These are phyloP conservation scores for Linyphia triangularis DNA, from an alignment of 2,888 invertebrate species.

Conservation along the genomic window DNA sequence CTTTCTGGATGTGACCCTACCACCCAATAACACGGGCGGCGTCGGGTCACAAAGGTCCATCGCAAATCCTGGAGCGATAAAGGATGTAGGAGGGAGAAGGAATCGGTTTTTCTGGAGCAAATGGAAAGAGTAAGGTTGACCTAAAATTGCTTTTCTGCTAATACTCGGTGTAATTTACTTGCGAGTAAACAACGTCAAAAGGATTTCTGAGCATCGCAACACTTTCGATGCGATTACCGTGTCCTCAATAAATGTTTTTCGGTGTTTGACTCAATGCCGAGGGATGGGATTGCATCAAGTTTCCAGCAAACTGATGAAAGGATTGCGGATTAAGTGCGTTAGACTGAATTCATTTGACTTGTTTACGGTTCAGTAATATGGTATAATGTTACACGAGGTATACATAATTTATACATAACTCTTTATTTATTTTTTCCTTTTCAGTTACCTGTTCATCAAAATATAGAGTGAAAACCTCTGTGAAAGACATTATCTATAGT, in stretches of 20 bases:
- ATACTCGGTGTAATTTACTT: conserved; percentile 14
- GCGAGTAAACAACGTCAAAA: conserved; percentile 13
- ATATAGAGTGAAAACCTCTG: too few species aligned
- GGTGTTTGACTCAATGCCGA: neutral
- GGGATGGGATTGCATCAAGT: neutral
- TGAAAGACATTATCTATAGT: too few species aligned
- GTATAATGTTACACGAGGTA: neutral
- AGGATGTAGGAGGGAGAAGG: conserved; percentile 50
- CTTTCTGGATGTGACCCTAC: conserved; percentile 60
- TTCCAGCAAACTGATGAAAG: neutral
- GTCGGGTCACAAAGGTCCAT: conserved; percentile 50
- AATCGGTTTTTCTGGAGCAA: conserved; percentile 47
- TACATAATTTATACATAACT: neutral
- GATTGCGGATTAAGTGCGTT: neutral
- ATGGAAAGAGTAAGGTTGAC: conserved; percentile 38
- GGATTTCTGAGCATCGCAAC: conserved; percentile 12
- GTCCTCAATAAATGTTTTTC: neutral
- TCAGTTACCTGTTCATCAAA: too few species aligned
- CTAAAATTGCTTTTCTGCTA: conserved; percentile 33
- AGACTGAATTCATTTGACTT: neutral
- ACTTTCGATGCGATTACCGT: conserved; percentile 28
- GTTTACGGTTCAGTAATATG: neutral
- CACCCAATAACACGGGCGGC: conserved; percentile 58
- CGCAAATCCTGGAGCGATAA: conserved; percentile 59
- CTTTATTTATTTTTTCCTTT: too few species aligned